phyloP scores from a whole-genome alignment of 2,113 vertebrate species.

The Platichthys flesus region DNA sequence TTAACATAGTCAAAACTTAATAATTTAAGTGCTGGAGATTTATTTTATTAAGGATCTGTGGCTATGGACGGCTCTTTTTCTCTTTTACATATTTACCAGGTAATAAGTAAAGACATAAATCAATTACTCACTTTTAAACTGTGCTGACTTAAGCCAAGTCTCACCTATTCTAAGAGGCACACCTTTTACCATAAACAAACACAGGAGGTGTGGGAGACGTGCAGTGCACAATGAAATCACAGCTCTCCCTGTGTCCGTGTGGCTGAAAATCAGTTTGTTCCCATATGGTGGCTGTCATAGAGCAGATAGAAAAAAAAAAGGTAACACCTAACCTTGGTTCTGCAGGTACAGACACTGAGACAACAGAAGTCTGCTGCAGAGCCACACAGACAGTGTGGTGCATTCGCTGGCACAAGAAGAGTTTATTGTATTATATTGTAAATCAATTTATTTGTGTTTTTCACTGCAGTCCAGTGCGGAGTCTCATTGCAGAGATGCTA shows the following conservation, averaged over 20 bases:
- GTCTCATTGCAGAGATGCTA: slow-evolving; percentile 28
- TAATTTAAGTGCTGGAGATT: too few relatives aligned
- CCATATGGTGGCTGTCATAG: too few relatives aligned
- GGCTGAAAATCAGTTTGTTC: background rate
- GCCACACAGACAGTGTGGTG: background rate
- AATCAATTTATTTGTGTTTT: slow-evolving; percentile 33
- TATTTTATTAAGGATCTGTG: too few relatives aligned
- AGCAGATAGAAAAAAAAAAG: background rate
- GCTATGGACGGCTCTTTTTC: background rate
- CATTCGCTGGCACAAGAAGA: background rate
- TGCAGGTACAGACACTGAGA: background rate
- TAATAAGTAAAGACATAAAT: background rate
- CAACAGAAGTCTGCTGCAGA: background rate
- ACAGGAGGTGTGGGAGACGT: background rate
- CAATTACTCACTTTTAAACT: too few relatives aligned
- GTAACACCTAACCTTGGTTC: slow-evolving; percentile 13
- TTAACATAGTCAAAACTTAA: too few relatives aligned
- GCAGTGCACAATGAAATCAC: background rate
- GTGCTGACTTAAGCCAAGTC: background rate
- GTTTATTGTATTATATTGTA: slow-evolving; percentile 12
- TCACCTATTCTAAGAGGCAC: background rate
- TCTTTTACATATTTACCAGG: background rate
- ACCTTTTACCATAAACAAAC: background rate
- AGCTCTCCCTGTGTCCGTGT: background rate
- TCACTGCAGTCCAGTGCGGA: slow-evolving; percentile 20